A percentile compares a stretch with the other conserved stretches of the same genome.
These are phyloP conservation scores for Drosophila suboccidentalis DNA, from an alignment of 2,888 invertebrate genomes.

Conservation along the genomic window DNA sequence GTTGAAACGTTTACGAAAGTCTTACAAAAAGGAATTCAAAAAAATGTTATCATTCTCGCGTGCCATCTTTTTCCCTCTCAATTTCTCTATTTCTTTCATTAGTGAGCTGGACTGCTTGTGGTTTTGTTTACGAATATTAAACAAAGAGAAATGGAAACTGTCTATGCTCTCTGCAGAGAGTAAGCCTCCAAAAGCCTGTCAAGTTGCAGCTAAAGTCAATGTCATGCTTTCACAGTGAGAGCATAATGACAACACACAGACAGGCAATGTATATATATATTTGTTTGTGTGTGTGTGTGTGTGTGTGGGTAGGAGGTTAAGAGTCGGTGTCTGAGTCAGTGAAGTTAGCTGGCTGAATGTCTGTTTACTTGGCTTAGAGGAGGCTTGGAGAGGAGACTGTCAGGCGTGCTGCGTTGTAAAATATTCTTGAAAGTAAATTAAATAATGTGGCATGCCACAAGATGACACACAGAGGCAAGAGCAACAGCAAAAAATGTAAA, in stretches of 20 bases:
- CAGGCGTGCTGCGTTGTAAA: constrained; percentile 53
- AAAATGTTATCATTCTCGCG: too few species aligned
- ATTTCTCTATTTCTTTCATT: not conserved
- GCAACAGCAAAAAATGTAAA: not conserved
- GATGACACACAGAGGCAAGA: constrained; percentile 39
- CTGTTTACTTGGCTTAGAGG: constrained; percentile 26
- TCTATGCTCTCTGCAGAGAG: not conserved
- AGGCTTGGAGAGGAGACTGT: constrained; percentile 6
- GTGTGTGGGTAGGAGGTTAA: constrained; percentile 48
- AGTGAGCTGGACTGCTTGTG: not conserved
- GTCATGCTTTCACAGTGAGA: constrained; percentile 12
- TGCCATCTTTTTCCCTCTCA: not conserved
- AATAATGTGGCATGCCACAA: constrained; percentile 80
- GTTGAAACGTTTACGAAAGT: constrained; percentile 1
- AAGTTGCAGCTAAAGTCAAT: constrained; percentile 14
- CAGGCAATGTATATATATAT: constrained; percentile 1
- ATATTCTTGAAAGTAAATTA: constrained; percentile 78
- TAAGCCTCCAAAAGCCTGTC: constrained; percentile 4
- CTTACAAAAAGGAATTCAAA: not conserved
- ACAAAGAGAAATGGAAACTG: not conserved
- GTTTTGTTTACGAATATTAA: constrained; percentile 14
- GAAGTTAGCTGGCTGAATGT: constrained; percentile 27
- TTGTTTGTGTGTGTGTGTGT: constrained; percentile 16
- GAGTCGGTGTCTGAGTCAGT: constrained; percentile 35
- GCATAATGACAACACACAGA: constrained; percentile 28